Evolutionary conservation across 2,113 vertebrate species (phyloP).

Genomic region (Lophochroa leadbeateri): DNA sequence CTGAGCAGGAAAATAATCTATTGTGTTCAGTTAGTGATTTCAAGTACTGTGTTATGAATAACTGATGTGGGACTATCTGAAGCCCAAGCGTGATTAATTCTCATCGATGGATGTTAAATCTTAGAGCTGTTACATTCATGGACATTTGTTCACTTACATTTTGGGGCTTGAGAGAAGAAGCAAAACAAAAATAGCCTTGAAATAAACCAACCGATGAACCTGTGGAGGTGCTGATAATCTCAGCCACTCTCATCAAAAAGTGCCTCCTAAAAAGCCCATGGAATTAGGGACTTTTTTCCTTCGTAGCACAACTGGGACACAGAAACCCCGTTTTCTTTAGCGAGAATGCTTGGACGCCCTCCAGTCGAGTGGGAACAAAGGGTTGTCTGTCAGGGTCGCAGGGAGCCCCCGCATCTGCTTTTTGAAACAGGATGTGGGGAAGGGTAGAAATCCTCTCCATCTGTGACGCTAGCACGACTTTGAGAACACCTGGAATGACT

Average conservation of each 20-base stretch:
- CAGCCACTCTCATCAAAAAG: not conserved
- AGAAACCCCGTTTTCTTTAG: not conserved
- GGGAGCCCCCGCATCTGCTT: constrained; percentile 46
- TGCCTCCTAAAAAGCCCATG: not conserved
- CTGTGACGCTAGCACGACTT: not conserved
- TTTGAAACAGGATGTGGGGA: constrained; percentile 43
- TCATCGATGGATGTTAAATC: not conserved
- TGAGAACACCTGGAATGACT: constrained; percentile 42
- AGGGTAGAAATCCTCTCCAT: constrained; percentile 28
- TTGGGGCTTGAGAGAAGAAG: not conserved
- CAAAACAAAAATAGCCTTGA: not conserved
- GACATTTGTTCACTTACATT: not conserved
- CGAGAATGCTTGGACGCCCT: constrained; percentile 3
- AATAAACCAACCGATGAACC: not conserved
- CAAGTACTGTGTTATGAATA: not conserved
- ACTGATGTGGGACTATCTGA: not conserved
- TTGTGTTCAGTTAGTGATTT: not conserved
- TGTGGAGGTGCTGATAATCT: not conserved
- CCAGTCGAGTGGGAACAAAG: constrained; percentile 41
- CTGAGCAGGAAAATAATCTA: not conserved
- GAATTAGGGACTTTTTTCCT: not conserved
- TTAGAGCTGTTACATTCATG: not conserved
- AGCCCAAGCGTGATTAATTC: not conserved
- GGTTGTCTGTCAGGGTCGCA: constrained; percentile 23
- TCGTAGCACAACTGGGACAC: not conserved